phyloP scores from a whole-genome alignment of 2,888 invertebrate species.

The Heliconius cydno region DNA sequence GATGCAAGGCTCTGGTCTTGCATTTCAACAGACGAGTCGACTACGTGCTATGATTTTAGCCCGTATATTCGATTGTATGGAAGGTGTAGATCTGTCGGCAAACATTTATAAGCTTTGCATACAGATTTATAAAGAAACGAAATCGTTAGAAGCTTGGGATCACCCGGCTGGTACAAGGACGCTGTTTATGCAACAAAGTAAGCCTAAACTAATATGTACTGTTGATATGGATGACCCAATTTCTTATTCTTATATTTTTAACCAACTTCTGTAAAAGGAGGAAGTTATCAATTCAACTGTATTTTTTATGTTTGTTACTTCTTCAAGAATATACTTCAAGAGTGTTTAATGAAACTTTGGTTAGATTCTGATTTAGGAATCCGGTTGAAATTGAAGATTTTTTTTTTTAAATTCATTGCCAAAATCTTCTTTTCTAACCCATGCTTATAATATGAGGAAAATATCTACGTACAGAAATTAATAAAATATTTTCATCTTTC shows the following conservation, averaged over 20 bases:
- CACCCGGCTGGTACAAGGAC: slow-evolving; percentile 75
- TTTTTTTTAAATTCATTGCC: too few relatives aligned
- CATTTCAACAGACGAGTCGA: slow-evolving; percentile 75
- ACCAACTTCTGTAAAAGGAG: too few relatives aligned
- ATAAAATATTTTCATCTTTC: slow-evolving; percentile 45
- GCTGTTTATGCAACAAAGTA: slow-evolving; percentile 78
- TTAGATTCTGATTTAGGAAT: too few relatives aligned
- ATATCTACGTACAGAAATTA: not conserved
- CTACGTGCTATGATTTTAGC: slow-evolving; percentile 66
- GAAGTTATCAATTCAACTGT: too few relatives aligned
- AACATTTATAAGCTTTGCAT: slow-evolving; percentile 77
- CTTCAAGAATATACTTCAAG: too few relatives aligned
- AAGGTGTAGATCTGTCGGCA: slow-evolving; percentile 68
- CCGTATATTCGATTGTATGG: slow-evolving; percentile 74
- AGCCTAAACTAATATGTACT: slow-evolving; percentile 39
- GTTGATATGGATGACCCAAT: too few relatives aligned
- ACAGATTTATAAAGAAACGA: slow-evolving; percentile 76
- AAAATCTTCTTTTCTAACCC: too few relatives aligned
- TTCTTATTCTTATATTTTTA: too few relatives aligned
- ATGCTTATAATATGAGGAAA: too few relatives aligned
- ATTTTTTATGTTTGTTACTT: too few relatives aligned
- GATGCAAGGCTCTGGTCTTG: slow-evolving; percentile 71
- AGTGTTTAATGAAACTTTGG: too few relatives aligned
- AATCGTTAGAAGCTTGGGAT: slow-evolving; percentile 76
- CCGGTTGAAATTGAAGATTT: too few relatives aligned